Evolutionary conservation across 1,140 invertebrate genomes (phyloP).

Genomic region (Akabosia matsudoensis): DNA sequence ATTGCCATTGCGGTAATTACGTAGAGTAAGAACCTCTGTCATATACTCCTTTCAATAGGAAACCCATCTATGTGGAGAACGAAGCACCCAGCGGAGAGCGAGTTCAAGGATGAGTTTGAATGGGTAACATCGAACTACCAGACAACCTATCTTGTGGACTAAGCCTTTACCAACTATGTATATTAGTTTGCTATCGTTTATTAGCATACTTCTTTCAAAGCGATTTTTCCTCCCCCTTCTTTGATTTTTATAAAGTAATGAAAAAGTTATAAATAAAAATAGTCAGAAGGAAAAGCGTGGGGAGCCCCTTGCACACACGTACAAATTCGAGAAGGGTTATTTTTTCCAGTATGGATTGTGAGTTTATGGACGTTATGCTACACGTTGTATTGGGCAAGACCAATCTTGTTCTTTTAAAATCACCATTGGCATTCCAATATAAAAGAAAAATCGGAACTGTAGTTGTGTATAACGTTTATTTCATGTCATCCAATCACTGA

Average conservation of each 20-base stretch:
- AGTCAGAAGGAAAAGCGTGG: slow-evolving; percentile 24
- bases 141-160: too few relatives aligned
- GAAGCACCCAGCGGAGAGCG: too few relatives aligned
- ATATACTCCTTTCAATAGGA: too few relatives aligned
- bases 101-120: too few relatives aligned
- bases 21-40: not conserved
- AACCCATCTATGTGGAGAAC: too few relatives aligned
- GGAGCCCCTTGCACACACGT: slow-evolving; percentile 28
- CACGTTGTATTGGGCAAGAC: slow-evolving; percentile 1
- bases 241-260: slow-evolving; percentile 32
- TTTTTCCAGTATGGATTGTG: not conserved
- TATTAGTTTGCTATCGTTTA: not conserved
- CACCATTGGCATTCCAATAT: not conserved
- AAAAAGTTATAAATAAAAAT: slow-evolving; percentile 47
- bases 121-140: too few relatives aligned
- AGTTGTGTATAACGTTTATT: not conserved
- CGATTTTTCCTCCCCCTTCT: slow-evolving; percentile 6
- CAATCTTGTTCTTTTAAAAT: not conserved
- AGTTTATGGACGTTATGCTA: not conserved
- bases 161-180: too few relatives aligned
- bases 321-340: not conserved
- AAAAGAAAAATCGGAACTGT: too few relatives aligned
- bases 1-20: not conserved
- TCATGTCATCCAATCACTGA: not conserved
- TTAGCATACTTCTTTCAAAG: not conserved